phyloP scores from a whole-genome alignment of 2,797 vertebrate species.

The Schizopygopsis pylzovi region DNA sequence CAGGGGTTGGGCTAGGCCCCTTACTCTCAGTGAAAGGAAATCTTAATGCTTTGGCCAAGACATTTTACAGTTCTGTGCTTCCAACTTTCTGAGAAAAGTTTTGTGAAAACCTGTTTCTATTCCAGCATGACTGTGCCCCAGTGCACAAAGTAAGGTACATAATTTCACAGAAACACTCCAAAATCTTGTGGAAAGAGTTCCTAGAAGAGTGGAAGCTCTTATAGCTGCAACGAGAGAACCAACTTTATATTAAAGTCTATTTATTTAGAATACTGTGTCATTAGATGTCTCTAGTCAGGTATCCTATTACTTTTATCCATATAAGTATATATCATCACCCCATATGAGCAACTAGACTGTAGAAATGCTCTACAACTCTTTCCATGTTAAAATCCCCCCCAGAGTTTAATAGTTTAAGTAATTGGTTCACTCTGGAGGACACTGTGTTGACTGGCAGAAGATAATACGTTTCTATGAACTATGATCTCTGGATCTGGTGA shows the following conservation, averaged over 20 bases:
- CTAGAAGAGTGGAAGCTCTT: neutral
- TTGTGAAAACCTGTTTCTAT: too few relatives aligned
- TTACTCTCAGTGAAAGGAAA: neutral
- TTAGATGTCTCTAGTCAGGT: neutral
- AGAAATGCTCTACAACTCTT: neutral
- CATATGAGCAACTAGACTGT: neutral
- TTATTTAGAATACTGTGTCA: neutral
- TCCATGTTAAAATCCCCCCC: neutral
- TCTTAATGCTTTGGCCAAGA: neutral
- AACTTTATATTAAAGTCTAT: neutral
- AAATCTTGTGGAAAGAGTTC: neutral
- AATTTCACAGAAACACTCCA: neutral
- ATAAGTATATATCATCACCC: neutral
- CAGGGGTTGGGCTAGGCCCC: neutral
- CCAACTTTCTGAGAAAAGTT: too few relatives aligned
- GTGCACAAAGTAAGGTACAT: neutral
- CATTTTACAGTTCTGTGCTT: neutral
- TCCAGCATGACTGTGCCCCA: too few relatives aligned
- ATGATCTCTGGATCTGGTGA: conserved; percentile 25
- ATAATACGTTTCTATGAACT: neutral
- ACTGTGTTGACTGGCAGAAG: neutral
- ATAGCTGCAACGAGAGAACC: neutral
- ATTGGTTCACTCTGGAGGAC: conserved; percentile 10
- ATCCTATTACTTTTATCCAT: neutral
- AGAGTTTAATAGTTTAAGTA: neutral